Percentiles rank a stretch among this genome's conserved stretches.
phyloP scores from a whole-genome alignment of 2,113 vertebrate species.

The Scomber japonicus region DNA sequence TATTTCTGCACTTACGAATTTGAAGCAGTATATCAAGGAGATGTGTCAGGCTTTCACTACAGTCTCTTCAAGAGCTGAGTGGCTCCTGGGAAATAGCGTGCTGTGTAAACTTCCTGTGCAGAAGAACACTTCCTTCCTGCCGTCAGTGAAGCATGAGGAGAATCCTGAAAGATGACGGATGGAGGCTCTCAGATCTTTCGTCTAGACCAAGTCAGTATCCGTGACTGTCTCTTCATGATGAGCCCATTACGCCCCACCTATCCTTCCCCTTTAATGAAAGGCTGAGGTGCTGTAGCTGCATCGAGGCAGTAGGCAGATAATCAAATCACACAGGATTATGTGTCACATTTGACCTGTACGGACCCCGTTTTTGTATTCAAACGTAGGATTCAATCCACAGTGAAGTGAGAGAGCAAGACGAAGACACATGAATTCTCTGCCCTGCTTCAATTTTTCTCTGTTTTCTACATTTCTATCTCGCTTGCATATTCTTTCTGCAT shows the following conservation, averaged over 20 bases:
- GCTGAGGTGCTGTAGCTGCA: constrained; percentile 36
- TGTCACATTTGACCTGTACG: constrained; percentile 63
- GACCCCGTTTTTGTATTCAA: constrained; percentile 25
- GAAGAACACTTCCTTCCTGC: constrained; percentile 59
- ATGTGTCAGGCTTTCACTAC: constrained; percentile 53
- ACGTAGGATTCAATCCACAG: constrained; percentile 29
- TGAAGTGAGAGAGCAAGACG: constrained; percentile 15
- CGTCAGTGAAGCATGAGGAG: constrained; percentile 61
- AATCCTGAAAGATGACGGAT: constrained; percentile 64
- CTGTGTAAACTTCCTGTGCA: constrained; percentile 67
- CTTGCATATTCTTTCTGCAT: constrained; percentile 33
- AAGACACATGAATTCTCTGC: constrained; percentile 38
- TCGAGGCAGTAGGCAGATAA: constrained; percentile 61
- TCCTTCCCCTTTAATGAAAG: constrained; percentile 54
- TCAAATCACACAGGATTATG: constrained; percentile 72
- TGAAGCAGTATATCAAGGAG: constrained; percentile 43
- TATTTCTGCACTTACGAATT: constrained; percentile 41
- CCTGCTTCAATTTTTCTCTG: constrained; percentile 6
- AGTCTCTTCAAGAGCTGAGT: constrained; percentile 57
- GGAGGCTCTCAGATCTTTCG: constrained; percentile 58
- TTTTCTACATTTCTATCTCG: constrained; percentile 28
- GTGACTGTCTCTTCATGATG: constrained; percentile 62
- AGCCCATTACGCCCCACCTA: constrained; percentile 41
- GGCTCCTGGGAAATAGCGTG: constrained; percentile 57
- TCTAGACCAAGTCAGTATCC: constrained; percentile 56